Evolutionary conservation across 2,113 vertebrate species (phyloP).

Genomic region (Lepus americanus): DNA sequence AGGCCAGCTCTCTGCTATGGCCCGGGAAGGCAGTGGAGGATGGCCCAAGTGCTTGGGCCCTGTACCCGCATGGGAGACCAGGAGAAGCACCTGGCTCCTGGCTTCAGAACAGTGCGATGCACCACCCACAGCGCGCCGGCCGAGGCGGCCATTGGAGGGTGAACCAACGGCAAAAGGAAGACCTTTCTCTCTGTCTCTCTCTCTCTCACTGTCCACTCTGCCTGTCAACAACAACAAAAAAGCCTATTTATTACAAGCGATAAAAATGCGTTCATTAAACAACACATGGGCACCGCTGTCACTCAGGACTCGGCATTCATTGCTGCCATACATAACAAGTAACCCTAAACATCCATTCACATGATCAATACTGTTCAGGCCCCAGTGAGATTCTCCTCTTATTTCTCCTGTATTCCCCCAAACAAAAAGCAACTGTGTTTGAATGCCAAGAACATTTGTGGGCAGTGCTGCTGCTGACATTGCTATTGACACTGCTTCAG

Average conservation of each 20-base stretch:
- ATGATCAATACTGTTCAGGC: background rate
- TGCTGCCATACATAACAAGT: background rate
- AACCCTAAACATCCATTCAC: background rate
- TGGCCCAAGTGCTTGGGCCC: no score
- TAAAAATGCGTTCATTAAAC: constrained; percentile 38
- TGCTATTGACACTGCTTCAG: constrained; percentile 19
- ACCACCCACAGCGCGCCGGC: no score
- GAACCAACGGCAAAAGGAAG: no score
- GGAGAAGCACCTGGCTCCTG: no score
- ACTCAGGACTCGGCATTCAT: background rate
- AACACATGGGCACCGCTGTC: no score
- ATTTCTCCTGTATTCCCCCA: background rate
- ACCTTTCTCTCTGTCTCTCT: no score
- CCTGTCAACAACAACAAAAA: background rate
- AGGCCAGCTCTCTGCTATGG: no score
- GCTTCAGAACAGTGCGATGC: no score
- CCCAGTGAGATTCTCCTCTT: background rate
- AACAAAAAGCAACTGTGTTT: constrained; percentile 28
- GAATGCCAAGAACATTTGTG: constrained; percentile 20
- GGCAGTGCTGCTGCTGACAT: background rate
- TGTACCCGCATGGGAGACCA: no score
- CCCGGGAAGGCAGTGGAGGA: no score
- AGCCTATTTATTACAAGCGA: background rate
- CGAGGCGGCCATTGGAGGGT: no score
- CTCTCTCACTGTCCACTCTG: no score